A percentile compares a stretch with the other conserved stretches of the same genome.
phyloP scores from a whole-genome alignment of 2,888 invertebrate genomes.

The Pristionchus fissidentatus region DNA sequence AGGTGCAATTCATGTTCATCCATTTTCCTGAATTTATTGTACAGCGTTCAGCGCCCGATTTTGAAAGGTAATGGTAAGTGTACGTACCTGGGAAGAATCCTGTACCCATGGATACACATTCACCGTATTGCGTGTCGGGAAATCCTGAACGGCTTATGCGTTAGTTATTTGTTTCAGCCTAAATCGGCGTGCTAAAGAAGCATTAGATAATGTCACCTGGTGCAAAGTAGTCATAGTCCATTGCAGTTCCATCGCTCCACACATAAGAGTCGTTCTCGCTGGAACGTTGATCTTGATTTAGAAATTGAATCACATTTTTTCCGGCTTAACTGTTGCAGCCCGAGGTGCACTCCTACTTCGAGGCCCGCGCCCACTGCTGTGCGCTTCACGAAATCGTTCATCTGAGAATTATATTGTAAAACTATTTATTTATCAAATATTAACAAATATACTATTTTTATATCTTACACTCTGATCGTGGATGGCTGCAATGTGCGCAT shows the following conservation, averaged over 20 bases:
- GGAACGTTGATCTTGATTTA: neutral
- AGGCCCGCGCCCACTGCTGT: neutral
- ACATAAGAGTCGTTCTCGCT: neutral
- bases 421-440: neutral
- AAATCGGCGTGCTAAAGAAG: too few species aligned
- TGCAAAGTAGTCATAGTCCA: neutral
- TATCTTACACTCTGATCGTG: constrained; percentile 2
- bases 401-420: neutral
- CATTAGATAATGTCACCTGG: too few species aligned
- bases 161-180: too few species aligned
- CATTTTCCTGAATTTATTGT: constrained; percentile 13
- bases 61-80: too few species aligned
- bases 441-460: too few species aligned
- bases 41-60: neutral
- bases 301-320: neutral
- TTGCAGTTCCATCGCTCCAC: neutral
- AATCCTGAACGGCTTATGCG: neutral
- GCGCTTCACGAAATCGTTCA: neutral
- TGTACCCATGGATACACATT: neutral
- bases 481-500: neutral
- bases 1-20: neutral
- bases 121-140: neutral
- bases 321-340: neutral
- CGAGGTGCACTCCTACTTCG: neutral
- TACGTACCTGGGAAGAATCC: neutral